Conservation (phyloP, 1,140 invertebrate genomes). For the Macrobrachium nipponense region DNA sequence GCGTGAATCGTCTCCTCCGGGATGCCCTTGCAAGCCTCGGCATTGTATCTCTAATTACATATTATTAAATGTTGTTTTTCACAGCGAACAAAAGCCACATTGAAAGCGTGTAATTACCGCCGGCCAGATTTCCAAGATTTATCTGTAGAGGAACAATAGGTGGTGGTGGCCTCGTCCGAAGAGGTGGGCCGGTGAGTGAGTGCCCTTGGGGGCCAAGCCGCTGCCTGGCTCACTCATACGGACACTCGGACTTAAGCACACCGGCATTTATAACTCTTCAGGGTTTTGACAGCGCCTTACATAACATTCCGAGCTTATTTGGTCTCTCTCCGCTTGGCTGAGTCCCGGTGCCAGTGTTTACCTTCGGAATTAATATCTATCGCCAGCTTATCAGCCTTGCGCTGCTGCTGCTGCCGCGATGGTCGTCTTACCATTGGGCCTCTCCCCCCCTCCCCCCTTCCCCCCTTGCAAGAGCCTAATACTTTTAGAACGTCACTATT, state of each 20-base stretch:
- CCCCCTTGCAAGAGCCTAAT: no score
- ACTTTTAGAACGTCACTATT: no score
- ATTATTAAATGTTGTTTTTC: conserved; percentile 59
- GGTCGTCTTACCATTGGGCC: no score
- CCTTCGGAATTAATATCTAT: conserved; percentile 30
- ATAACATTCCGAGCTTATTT: conserved; percentile 40
- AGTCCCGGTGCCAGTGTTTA: conserved; percentile 23
- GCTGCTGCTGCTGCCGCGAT: no score
- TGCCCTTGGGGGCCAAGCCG: conserved; percentile 38
- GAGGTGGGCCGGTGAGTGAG: not conserved
- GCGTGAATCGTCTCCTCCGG: not conserved
- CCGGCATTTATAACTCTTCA: conserved; percentile 48
- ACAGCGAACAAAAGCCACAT: conserved; percentile 53
- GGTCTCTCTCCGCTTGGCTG: conserved; percentile 16
- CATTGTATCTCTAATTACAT: conserved; percentile 55
- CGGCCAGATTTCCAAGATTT: conserved; percentile 56
- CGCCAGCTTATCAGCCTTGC: not conserved
- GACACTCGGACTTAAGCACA: conserved; percentile 33
- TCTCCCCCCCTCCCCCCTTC: no score
- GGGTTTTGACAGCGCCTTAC: conserved; percentile 44
- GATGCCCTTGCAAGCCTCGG: conserved; percentile 50
- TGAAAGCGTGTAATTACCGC: conserved; percentile 47
- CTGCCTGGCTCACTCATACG: conserved; percentile 30
- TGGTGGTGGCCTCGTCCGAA: conserved; percentile 41
- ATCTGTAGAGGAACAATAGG: conserved; percentile 52